These are phyloP conservation scores for Eupithecia inturbata DNA, from an alignment of 2,888 invertebrate genomes.

Conservation along the genomic window DNA sequence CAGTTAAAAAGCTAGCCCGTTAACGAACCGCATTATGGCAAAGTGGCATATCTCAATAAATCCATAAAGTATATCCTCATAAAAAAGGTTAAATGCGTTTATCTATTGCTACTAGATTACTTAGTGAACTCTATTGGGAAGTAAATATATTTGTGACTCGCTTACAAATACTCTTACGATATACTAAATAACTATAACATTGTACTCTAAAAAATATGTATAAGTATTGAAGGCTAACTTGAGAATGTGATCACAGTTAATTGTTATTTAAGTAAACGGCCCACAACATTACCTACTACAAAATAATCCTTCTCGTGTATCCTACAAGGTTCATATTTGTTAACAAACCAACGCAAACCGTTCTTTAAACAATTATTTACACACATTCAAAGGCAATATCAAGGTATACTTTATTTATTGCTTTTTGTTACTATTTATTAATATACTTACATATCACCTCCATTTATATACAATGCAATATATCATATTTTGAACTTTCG, in stretches of 20 bases:
- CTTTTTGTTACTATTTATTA: constrained; percentile 78
- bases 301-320: constrained; percentile 70
- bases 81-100: constrained; percentile 80
- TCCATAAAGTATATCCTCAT: constrained; percentile 68
- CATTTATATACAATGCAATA: constrained; percentile 73
- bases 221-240: constrained; percentile 84
- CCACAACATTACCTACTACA: constrained; percentile 80
- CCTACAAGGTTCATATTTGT: constrained; percentile 54
- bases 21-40: constrained; percentile 46
- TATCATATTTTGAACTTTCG: constrained; percentile 71
- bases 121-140: constrained; percentile 80
- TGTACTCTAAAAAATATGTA: constrained; percentile 85
- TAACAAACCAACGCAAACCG: constrained; percentile 66
- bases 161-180: constrained; percentile 78
- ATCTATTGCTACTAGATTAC: constrained; percentile 76
- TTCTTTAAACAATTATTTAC: constrained; percentile 71
- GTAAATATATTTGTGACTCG: constrained; percentile 84
- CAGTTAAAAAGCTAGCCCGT: constrained; percentile 47
- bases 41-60: constrained; percentile 60
- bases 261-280: constrained; percentile 83
- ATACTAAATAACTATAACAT: constrained; percentile 84
- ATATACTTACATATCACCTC: constrained; percentile 82
- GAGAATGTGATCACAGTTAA: constrained; percentile 83
- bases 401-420: constrained; percentile 84
- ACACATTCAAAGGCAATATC: constrained; percentile 81